Evolutionary conservation across 2,797 vertebrate species (phyloP).

Genomic region (Sorex maritimensis): DNA sequence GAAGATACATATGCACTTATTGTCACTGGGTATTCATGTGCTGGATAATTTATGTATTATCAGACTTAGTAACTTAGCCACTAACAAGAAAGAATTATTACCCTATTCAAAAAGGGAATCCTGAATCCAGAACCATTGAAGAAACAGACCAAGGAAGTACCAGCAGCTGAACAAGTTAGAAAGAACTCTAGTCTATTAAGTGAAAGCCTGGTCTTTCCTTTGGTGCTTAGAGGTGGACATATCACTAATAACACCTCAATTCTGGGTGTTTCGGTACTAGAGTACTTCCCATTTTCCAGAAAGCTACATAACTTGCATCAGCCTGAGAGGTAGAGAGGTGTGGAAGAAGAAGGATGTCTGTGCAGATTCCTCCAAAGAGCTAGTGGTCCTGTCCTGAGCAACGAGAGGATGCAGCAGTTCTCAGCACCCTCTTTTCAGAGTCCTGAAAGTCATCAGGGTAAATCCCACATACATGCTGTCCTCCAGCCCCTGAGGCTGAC

Average conservation of each 20-base stretch:
- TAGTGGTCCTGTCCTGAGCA: too few species aligned
- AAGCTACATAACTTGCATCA: not conserved
- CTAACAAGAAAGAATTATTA: not conserved
- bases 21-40: too few species aligned
- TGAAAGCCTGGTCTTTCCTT: accelerated
- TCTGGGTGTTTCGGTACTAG: accelerated
- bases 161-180: too few species aligned
- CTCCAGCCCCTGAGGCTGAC: not conserved
- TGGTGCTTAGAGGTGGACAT: accelerated
- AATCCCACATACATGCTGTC: not conserved
- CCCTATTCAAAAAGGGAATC: not conserved
- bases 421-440: too few species aligned
- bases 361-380: not conserved
- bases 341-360: accelerated
- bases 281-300: accelerated
- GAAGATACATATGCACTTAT: not conserved
- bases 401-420: not conserved
- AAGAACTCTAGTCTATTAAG: not conserved
- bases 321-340: too few species aligned
- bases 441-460: not conserved
- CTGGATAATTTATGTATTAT: not conserved
- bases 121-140: not conserved
- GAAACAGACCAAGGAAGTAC: accelerated
- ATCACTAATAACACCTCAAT: accelerated
- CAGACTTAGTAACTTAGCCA: too few species aligned